These are phyloP conservation scores for Pygocentrus nattereri DNA, from an alignment of 2,797 vertebrate species.

Conservation along the genomic window DNA sequence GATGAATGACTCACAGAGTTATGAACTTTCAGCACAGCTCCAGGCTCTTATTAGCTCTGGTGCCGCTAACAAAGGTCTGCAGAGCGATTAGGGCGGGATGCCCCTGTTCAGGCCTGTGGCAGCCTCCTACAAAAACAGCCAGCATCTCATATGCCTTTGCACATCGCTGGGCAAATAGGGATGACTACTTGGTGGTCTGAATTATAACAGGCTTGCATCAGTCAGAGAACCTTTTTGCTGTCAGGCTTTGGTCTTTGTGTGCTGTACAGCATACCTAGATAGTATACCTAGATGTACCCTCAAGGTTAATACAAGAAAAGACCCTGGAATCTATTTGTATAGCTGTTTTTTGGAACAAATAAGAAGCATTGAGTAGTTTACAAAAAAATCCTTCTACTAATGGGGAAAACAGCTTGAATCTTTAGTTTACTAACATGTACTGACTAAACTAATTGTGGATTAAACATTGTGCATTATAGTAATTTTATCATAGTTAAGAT, in stretches of 20 bases:
- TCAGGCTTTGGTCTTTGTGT: background rate
- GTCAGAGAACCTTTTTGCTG: background rate
- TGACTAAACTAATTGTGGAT: too few relatives aligned
- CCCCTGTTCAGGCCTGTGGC: slow-evolving; percentile 21
- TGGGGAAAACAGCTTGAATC: too few relatives aligned
- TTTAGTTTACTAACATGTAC: too few relatives aligned
- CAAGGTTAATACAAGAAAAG: background rate
- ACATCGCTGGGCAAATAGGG: background rate
- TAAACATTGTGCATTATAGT: too few relatives aligned
- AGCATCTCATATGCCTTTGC: slow-evolving; percentile 6
- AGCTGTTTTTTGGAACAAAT: background rate
- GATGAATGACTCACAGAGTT: slow-evolving; percentile 17
- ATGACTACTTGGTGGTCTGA: slow-evolving; percentile 7
- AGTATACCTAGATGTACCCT: background rate
- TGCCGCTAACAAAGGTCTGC: slow-evolving; percentile 11
- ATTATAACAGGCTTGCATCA: slow-evolving; percentile 24
- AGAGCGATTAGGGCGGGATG: slow-evolving; percentile 21
- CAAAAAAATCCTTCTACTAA: too few relatives aligned
- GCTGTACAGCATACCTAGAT: background rate
- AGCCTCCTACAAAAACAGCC: slow-evolving; percentile 31
- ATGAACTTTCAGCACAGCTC: slow-evolving; percentile 41
- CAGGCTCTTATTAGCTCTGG: slow-evolving; percentile 18
- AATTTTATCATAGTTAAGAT: too few relatives aligned
- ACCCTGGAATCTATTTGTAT: background rate
- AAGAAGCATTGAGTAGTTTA: background rate